Percentiles rank a stretch among this genome's conserved stretches.
Evolutionary conservation across 2,888 invertebrate genomes (phyloP).

Genomic region (Pandemis corylana): DNA sequence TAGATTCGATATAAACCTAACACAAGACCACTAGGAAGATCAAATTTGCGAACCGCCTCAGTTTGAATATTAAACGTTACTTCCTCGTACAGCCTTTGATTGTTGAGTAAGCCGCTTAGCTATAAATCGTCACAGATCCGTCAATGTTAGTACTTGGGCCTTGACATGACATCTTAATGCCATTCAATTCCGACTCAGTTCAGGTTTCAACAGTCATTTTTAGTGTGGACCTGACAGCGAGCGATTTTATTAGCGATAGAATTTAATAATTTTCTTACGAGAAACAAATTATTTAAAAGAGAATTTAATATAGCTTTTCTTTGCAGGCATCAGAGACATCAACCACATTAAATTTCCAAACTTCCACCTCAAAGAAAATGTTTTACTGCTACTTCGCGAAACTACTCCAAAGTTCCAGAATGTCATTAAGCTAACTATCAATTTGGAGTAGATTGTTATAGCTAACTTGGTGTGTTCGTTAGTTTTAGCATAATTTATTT

Average conservation of each 20-base stretch:
- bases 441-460: slow-evolving; percentile 7
- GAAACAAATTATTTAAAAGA: not conserved
- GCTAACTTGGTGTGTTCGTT: not conserved
- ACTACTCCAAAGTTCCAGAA: slow-evolving; percentile 24
- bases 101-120: slow-evolving; percentile 7
- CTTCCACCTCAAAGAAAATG: slow-evolving; percentile 21
- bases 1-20: not conserved
- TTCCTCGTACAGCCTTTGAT: not conserved
- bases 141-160: not conserved
- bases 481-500: not conserved
- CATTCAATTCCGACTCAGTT: too few relatives aligned
- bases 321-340: slow-evolving; percentile 9
- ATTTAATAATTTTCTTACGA: too few relatives aligned
- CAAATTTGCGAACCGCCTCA: slow-evolving; percentile 23
- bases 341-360: slow-evolving; percentile 18
- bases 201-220: too few relatives aligned
- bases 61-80: too few relatives aligned
- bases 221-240: too few relatives aligned
- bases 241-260: too few relatives aligned
- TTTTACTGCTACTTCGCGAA: slow-evolving; percentile 17
- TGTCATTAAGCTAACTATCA: slow-evolving; percentile 24
- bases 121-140: not conserved
- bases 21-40: slow-evolving; percentile 3
- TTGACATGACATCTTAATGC: too few relatives aligned
- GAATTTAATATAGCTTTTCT: not conserved